Evolutionary conservation across 2,113 vertebrate genomes (phyloP).

Genomic region (Mesoclemmys tuberculata): DNA sequence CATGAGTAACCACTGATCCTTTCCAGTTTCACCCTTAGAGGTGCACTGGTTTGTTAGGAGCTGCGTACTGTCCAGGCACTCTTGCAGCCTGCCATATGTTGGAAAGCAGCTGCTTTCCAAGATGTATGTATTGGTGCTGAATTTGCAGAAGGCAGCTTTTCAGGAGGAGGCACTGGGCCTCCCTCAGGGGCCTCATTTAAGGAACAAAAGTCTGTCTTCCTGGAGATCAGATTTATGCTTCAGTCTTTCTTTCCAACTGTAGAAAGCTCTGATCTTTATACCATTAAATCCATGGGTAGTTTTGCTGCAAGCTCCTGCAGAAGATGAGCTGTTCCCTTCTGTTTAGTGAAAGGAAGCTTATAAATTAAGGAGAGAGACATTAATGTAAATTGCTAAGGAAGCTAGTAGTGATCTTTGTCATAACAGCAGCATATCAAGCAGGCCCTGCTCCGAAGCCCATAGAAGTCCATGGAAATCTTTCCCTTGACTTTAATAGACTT

Average conservation of each 20-base stretch:
- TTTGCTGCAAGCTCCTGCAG: background rate
- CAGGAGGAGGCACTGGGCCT: background rate
- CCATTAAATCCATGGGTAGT: background rate
- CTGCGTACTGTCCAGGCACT: background rate
- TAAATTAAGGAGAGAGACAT: rapidly evolving
- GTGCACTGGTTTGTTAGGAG: background rate
- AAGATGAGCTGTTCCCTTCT: background rate
- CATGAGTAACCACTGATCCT: background rate
- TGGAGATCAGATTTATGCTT: background rate
- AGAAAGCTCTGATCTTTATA: background rate
- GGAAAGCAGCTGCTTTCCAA: background rate
- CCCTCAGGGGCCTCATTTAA: background rate
- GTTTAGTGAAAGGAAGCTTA: background rate
- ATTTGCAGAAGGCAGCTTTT: background rate
- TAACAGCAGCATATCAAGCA: rapidly evolving
- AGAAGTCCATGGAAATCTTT: background rate
- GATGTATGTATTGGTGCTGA: background rate
- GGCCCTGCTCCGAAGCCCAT: background rate
- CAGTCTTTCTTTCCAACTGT: background rate
- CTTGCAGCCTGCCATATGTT: background rate
- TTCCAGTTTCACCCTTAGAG: background rate
- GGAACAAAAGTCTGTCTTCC: background rate
- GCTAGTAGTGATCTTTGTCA: background rate
- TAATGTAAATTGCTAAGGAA: background rate
- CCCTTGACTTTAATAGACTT: background rate